Base-by-base conservation (phyloP, 2,797 vertebrate genomes). In the Gymnoscopelus microlampas region DNA sequence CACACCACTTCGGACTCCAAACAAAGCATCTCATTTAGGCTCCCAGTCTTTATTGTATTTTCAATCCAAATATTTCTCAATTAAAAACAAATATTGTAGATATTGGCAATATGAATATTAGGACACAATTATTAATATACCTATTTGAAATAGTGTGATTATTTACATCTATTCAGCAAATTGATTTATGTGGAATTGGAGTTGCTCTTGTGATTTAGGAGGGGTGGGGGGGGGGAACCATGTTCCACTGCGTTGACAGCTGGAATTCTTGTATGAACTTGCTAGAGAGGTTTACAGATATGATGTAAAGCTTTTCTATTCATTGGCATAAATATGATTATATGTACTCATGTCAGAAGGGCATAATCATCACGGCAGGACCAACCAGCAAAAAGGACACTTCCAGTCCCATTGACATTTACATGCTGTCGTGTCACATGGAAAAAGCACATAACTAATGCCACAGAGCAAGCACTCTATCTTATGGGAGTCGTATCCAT, bases 11-110 rank as follows among this genome's bases (percentile, higher is more conserved):
- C 10, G 39, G 39, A 74, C 57, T 79, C 66, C 71, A 84, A 83
- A 84, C 78, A 66, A 72, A 74, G 53, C 77, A 87, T 50, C 61
- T 49, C 32, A 24, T 76, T 82, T 83, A 91, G 85, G 85, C 86
- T 89, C 92, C 81, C 84, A 89, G 80, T 87, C 84, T 93, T 94
- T 94, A 94, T 94, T 94, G 81, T 89, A 83, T 68, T 90, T 89
- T 87, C 80, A 87, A 87, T 80, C 90, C 79, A 89, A 89, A 89
- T 92, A 88, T 66, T 79, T 87, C 75, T 84, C 84, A 81, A 64
- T 90, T 82, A 88, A 91, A 92, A 93, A 91, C 87, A 88, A 85
- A 86, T 83, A 89, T 82, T 85, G 87, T 74, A 87, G 84, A 89
- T 90, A 88, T 87, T 72, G 54, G 88, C 87, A 90, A 77, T 83